These are phyloP conservation scores for Clarias pachynema DNA, from an alignment of 2,797 vertebrate genomes.

Conservation along the genomic window DNA sequence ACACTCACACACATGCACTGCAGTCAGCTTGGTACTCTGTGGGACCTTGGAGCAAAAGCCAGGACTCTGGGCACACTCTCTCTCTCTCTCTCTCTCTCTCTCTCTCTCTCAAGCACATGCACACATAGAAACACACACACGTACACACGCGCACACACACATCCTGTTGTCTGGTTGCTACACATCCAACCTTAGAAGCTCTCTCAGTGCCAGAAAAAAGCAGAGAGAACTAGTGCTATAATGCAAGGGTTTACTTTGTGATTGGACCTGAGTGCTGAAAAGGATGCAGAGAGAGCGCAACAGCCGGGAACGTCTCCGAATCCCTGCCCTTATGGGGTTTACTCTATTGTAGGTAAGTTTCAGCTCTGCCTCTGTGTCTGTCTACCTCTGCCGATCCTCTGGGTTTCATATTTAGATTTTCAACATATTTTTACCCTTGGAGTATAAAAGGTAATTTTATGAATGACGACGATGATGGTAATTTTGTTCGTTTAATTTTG, in stretches of 20 bases:
- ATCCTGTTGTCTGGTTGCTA: conserved; percentile 18
- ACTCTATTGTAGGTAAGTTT: conserved; percentile 68
- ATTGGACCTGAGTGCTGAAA: conserved; percentile 15
- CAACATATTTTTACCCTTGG: not conserved
- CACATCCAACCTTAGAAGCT: conserved; percentile 35
- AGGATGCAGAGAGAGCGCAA: conserved; percentile 30
- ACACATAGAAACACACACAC: not conserved
- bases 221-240: conserved; percentile 17
- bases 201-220: conserved; percentile 1
- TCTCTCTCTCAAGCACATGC: too few species aligned
- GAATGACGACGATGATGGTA: conserved; percentile 3
- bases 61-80: conserved; percentile 4
- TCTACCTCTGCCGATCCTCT: not conserved
- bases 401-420: not conserved
- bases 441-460: not conserved
- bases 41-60: conserved; percentile 35
- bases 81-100: not conserved
- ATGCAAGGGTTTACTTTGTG: conserved; percentile 21
- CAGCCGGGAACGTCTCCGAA: not conserved
- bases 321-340: conserved; percentile 48
- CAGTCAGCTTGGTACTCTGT: conserved; percentile 22
- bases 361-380: conserved; percentile 27
- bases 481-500: not conserved
- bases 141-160: not conserved
- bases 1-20: conserved; percentile 35